Conservation (phyloP, 1,140 invertebrate species). For the Cyclina sinensis region DNA sequence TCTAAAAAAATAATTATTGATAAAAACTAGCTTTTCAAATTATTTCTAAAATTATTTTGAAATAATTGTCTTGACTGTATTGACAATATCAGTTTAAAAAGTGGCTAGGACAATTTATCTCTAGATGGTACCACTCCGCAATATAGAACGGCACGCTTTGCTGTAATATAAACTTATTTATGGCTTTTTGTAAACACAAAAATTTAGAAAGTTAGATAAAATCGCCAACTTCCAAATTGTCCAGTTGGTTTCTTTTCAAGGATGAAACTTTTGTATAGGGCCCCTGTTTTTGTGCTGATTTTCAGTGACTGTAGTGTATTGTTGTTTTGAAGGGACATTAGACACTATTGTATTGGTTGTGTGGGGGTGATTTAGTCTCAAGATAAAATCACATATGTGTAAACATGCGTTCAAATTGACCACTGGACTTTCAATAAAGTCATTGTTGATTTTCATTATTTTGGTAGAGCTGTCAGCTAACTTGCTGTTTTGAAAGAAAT, state of each 20-base stretch:
- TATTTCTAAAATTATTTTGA: neutral
- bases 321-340: neutral
- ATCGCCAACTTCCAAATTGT: neutral
- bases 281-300: neutral
- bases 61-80: neutral
- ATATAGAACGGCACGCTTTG: neutral
- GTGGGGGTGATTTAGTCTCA: neutral
- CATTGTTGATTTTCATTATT: constrained; percentile 11
- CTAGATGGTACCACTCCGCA: neutral
- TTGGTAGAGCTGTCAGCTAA: neutral
- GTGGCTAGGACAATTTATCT: neutral
- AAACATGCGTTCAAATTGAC: constrained; percentile 23
- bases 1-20: too few relatives aligned
- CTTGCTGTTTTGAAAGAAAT: neutral
- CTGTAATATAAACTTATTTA: neutral
- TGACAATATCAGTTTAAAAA: neutral
- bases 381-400: constrained; percentile 24
- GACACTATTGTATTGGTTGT: constrained; percentile 6
- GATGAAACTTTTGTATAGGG: neutral
- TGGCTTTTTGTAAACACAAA: neutral
- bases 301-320: neutral
- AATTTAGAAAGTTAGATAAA: neutral
- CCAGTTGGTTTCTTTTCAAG: neutral
- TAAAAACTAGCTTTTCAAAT: too few relatives aligned
- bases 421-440: neutral